phyloP scores from a whole-genome alignment of 2,113 vertebrate species.

The Piprites chloris region DNA sequence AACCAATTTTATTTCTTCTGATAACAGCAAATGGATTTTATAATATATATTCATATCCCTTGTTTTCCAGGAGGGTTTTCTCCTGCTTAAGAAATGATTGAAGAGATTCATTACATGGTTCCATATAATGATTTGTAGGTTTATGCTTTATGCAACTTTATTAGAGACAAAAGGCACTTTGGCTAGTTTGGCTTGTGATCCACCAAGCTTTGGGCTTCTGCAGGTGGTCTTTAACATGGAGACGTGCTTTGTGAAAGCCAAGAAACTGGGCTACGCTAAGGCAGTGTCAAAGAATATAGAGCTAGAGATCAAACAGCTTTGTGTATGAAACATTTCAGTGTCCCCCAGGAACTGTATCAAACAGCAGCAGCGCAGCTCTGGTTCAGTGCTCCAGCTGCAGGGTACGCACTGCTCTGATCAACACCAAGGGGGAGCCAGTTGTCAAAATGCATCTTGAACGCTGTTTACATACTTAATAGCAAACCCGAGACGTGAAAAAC shows the following conservation, averaged over 20 bases:
- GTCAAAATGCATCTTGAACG: neutral
- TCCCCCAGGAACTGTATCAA: slow-evolving; percentile 4
- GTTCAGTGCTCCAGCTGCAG: slow-evolving; percentile 36
- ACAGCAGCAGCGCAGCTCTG: neutral
- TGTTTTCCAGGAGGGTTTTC: neutral
- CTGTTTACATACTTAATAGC: neutral
- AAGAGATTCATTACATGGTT: neutral
- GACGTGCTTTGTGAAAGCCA: neutral
- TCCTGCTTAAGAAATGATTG: neutral
- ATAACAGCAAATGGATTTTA: neutral
- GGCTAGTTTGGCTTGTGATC: neutral
- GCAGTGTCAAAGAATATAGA: neutral
- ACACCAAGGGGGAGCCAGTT: neutral
- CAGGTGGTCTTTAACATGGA: neutral
- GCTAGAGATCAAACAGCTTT: neutral
- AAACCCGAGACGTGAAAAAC: neutral
- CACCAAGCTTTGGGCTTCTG: neutral
- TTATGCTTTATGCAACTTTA: neutral
- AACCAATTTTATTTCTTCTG: neutral
- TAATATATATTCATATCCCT: neutral
- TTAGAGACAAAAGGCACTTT: neutral
- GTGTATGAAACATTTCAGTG: neutral
- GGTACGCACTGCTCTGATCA: neutral
- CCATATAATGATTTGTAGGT: neutral
- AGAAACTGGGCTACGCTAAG: neutral